These are phyloP conservation scores for Mythimna ferrago DNA, from an alignment of 2,888 invertebrate species.

Conservation along the genomic window DNA sequence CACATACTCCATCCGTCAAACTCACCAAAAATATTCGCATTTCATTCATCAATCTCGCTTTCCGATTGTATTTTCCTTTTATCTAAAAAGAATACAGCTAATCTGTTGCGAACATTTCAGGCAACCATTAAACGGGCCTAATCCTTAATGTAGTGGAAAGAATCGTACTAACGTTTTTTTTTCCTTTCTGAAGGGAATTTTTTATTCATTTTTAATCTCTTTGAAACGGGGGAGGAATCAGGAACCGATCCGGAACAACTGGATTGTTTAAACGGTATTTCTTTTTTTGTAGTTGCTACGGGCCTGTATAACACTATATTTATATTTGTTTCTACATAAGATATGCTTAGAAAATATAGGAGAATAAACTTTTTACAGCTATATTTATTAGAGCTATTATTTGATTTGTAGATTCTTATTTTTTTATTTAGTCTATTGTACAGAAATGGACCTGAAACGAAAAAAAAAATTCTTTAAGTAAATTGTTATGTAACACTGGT, in stretches of 20 bases:
- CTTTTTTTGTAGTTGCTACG: constrained; percentile 2
- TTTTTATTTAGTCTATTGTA: too few relatives aligned
- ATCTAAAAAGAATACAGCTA: constrained; percentile 41
- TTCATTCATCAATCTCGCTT: constrained; percentile 12
- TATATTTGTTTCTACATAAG: too few relatives aligned
- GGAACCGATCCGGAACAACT: constrained; percentile 41
- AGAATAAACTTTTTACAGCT: too few relatives aligned
- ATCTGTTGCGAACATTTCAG: constrained; percentile 58
- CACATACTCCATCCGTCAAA: not conserved
- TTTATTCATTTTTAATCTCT: constrained; percentile 66
- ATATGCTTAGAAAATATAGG: too few relatives aligned
- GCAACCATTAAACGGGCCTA: constrained; percentile 54
- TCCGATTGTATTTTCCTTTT: constrained; percentile 22
- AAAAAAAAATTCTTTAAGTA: too few relatives aligned
- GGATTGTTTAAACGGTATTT: constrained; percentile 18
- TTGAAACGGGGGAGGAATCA: constrained; percentile 40
- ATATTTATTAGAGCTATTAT: too few relatives aligned
- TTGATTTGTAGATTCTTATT: too few relatives aligned
- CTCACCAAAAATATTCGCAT: not conserved
- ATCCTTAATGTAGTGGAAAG: constrained; percentile 63
- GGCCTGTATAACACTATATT: not conserved
- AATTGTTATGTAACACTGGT: too few relatives aligned
- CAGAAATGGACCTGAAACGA: too few relatives aligned
- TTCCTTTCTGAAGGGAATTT: constrained; percentile 53
- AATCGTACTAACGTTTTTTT: constrained; percentile 57